Evolutionary conservation across 53 echinoderm and acorn worm genomes (phyloP).

Genomic region (Actinopyga echinites): DNA sequence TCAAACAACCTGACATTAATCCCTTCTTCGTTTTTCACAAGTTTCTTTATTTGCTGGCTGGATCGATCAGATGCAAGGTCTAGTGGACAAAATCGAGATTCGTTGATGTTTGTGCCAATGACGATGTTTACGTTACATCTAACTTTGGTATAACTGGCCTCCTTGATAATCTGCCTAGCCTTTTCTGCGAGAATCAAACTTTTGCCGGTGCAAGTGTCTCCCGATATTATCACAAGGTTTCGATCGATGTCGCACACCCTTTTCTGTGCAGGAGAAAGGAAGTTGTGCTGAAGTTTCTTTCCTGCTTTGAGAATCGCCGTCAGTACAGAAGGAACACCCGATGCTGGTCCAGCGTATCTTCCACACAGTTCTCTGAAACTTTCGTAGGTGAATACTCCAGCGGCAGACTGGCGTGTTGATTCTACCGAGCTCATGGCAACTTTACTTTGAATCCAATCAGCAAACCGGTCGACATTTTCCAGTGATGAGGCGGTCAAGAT

Average conservation of each 20-base stretch:
- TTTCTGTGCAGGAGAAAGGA: background rate
- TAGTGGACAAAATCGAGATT: conserved; percentile 12
- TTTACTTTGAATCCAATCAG: background rate
- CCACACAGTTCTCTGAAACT: background rate
- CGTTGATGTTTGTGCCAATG: conserved; percentile 25
- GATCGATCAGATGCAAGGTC: background rate
- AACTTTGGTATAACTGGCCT: too few relatives aligned
- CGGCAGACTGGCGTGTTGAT: too few relatives aligned
- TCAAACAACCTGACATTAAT: background rate
- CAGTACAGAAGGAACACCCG: background rate
- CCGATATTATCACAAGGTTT: conserved; percentile 11
- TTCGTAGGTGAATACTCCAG: too few relatives aligned
- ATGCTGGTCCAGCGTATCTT: background rate
- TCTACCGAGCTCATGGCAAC: too few relatives aligned
- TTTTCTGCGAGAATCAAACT: conserved; percentile 32
- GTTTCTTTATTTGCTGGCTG: background rate
- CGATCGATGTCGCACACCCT: background rate
- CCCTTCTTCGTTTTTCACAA: background rate
- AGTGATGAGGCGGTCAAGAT: background rate
- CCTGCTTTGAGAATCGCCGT: background rate
- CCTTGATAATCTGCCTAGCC: background rate
- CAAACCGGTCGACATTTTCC: background rate
- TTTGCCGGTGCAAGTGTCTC: conserved; percentile 29
- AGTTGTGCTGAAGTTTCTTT: background rate
- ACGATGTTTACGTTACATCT: conserved; percentile 8